Conservation (phyloP, 2,113 vertebrate genomes). For the Lagopus leucura region DNA sequence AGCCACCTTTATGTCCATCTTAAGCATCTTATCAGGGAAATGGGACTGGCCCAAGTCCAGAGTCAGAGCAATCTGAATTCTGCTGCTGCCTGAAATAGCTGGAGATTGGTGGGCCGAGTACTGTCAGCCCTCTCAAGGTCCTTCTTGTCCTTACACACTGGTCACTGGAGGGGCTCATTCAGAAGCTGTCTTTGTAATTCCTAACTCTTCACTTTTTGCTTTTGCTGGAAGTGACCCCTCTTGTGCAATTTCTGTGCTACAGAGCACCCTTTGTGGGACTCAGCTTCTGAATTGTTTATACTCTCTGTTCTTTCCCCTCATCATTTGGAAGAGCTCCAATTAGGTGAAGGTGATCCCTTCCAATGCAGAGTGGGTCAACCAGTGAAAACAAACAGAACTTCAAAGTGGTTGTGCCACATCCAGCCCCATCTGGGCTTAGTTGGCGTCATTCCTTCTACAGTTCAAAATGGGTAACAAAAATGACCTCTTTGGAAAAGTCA, state of each 20-base stretch:
- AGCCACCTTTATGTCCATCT: not conserved
- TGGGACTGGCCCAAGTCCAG: not conserved
- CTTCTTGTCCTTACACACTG: not conserved
- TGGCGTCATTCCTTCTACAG: slow-evolving; percentile 5
- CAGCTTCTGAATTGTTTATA: not conserved
- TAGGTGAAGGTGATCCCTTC: slow-evolving; percentile 36
- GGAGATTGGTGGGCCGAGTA: not conserved
- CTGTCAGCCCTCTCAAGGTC: not conserved
- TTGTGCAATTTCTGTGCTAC: not conserved
- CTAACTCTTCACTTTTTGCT: not conserved
- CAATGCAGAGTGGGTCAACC: not conserved
- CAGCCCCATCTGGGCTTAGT: not conserved
- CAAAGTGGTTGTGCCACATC: slow-evolving; percentile 10
- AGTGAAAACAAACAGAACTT: slow-evolving; percentile 38
- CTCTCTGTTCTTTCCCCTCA: accelerated
- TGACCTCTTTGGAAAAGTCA: slow-evolving; percentile 31
- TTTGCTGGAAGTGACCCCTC: not conserved
- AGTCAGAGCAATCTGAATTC: not conserved
- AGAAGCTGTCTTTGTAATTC: not conserved
- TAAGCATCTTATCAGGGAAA: not conserved
- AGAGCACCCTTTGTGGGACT: not conserved
- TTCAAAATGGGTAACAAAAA: slow-evolving; percentile 32
- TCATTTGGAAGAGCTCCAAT: slow-evolving; percentile 9
- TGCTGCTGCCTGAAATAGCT: not conserved
- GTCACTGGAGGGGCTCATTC: not conserved